Percentiles rank a stretch among this genome's conserved stretches.
Evolutionary conservation across 2,888 invertebrate species (phyloP).

Genomic region (Eueremaeus valkanovi): DNA sequence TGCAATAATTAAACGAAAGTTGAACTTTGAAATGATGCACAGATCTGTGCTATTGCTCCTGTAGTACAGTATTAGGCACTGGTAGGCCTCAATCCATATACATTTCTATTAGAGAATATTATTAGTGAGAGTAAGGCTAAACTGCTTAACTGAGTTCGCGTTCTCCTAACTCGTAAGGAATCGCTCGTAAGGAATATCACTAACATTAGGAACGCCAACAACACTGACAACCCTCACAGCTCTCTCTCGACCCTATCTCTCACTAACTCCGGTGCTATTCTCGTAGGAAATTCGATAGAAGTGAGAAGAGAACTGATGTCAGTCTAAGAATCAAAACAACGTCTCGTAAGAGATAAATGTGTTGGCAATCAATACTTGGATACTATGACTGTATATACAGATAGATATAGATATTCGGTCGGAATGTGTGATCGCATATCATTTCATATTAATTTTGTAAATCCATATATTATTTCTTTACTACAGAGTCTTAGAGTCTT

Average conservation of each 20-base stretch:
- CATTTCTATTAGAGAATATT: not conserved
- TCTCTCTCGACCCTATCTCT: slow-evolving; percentile 17
- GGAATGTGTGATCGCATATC: not conserved
- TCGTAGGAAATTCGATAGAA: slow-evolving; percentile 28
- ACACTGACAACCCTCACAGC: too few species aligned
- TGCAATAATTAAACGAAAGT: slow-evolving; percentile 5
- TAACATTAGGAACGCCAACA: too few species aligned
- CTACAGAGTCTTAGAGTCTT: not conserved
- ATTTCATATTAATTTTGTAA: not conserved
- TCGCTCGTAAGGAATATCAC: not conserved
- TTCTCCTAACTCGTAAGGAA: not conserved
- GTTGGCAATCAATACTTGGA: not conserved
- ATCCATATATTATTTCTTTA: not conserved
- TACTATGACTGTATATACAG: too few species aligned
- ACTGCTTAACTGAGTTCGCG: not conserved
- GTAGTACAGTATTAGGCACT: not conserved
- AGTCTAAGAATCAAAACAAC: slow-evolving; percentile 16
- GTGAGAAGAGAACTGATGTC: slow-evolving; percentile 27
- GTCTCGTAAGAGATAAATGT: not conserved
- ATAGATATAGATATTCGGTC: not conserved
- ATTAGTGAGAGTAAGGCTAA: slow-evolving; percentile 10
- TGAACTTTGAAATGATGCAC: slow-evolving; percentile 2
- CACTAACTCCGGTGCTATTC: not conserved
- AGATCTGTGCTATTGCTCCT: not conserved
- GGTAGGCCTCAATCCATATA: not conserved